These are phyloP conservation scores for Laupala kohalensis DNA, from an alignment of 1,140 invertebrate genomes.

Conservation along the genomic window DNA sequence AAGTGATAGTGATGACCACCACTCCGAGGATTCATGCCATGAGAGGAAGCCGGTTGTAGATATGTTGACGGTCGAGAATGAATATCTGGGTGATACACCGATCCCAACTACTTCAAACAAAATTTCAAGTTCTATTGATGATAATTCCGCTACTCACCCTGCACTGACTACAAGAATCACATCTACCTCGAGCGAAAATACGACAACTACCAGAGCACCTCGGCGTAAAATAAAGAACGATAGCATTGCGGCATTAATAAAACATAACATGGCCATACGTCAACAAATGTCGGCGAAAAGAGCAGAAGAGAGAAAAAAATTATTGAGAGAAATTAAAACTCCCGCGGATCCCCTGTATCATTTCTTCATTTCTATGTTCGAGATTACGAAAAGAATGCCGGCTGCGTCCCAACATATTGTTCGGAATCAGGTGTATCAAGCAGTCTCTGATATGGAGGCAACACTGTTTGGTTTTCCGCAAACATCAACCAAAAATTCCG, in stretches of 20 bases:
- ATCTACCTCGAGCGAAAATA: background rate
- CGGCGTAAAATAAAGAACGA: background rate
- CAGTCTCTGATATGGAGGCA: constrained; percentile 6
- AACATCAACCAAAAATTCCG: no score
- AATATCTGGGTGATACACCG: background rate
- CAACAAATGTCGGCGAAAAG: background rate
- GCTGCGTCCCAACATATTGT: constrained; percentile 3
- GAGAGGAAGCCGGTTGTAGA: background rate
- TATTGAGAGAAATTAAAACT: background rate
- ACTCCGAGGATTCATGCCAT: background rate
- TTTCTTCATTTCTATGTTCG: constrained; percentile 12
- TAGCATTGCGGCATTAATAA: background rate
- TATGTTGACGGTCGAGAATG: background rate
- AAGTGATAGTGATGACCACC: background rate
- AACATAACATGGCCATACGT: background rate
- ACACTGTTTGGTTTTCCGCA: background rate
- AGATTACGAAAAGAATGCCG: constrained; percentile 8
- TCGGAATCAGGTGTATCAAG: constrained; percentile 3
- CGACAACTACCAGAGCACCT: background rate
- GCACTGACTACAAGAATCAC: background rate
- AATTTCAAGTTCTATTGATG: no score
- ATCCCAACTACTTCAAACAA: background rate
- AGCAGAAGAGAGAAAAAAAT: constrained; percentile 7
- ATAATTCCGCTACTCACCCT: no score
- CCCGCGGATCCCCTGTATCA: constrained; percentile 1